Base-by-base conservation (phyloP, 2,113 vertebrate genomes). In the Lichenostomus cassidix region DNA sequence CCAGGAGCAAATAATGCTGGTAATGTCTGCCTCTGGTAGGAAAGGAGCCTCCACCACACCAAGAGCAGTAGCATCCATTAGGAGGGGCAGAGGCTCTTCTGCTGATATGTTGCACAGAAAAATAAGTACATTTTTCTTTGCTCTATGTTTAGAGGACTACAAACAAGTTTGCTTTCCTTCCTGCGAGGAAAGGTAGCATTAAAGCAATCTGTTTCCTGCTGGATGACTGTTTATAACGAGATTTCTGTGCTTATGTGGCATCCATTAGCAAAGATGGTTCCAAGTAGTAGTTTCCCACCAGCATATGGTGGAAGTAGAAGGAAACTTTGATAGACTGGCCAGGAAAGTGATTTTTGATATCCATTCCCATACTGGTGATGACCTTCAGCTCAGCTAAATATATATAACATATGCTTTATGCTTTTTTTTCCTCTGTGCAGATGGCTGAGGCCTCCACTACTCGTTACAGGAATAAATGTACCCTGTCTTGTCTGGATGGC, bases 381-480 rank as follows among this genome's bases (percentile, higher is more conserved):
- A 88, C 68, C 60, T 88, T 86, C 59, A 90, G 47, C 69, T 92
- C 21, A 55, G 70, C 24, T 90, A 67, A 77, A 75, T 82, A 60
- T 62, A 62, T 39, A 8, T 68, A 63, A 84, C 62, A 31, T 80
- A 64, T 24, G 37, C 24, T 69, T 52, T 62, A n/a, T 62, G 64
- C 19, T 52, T 58, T 65, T 91, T 64, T 62, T 50, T 4, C 3
- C n/a, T 87, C 47, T 93, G 24, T 92, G 63, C 82, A 97, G 97
- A 97, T 97, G 97, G 97, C 97, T 59, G 96, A 97, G 86, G 96
- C 95, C 89, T 97, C 97, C 47, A 97, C 97, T 31, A 31, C 65
- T 93, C 97, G 97, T 73, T 97, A 97, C 77, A 92, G 60, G 63
- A 94, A 75, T 69, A 97, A 97, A 70, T 76, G 92, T 56, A 94